These are phyloP conservation scores for Heteractis magnifica DNA, from an alignment of 92 coral and sea anemone genomes.

Conservation along the genomic window DNA sequence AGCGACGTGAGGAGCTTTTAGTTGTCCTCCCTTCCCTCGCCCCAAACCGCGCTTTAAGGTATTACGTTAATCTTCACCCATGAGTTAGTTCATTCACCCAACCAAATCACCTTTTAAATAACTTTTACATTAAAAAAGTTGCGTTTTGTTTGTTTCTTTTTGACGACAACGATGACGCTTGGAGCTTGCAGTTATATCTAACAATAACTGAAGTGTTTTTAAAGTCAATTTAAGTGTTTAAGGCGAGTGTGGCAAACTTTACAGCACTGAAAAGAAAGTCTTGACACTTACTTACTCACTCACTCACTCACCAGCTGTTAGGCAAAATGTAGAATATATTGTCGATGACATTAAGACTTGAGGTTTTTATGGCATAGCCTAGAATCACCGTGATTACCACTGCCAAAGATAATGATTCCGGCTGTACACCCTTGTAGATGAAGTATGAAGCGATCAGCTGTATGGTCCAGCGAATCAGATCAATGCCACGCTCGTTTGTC, in stretches of 20 bases:
- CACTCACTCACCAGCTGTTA: slow-evolving; percentile 58
- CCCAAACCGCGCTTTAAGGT: no score
- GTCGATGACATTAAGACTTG: slow-evolving; percentile 19
- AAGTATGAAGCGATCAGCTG: slow-evolving; percentile 65
- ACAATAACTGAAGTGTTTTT: no score
- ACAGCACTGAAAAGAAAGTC: neutral
- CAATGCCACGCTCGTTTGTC: slow-evolving; percentile 81
- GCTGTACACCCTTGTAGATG: slow-evolving; percentile 81
- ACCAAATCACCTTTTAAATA: no score
- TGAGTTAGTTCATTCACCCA: no score
- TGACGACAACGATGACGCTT: no score
- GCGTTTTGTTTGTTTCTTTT: no score
- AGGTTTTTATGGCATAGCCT: slow-evolving; percentile 48
- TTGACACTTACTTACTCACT: no score
- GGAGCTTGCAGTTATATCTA: no score
- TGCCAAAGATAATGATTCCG: slow-evolving; percentile 73
- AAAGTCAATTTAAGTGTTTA: no score
- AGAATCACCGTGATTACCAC: slow-evolving; percentile 55
- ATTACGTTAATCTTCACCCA: no score
- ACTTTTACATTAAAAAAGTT: no score
- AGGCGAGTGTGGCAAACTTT: neutral
- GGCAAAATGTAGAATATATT: slow-evolving; percentile 41
- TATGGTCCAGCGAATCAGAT: slow-evolving; percentile 86
- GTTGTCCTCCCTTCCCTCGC: no score
- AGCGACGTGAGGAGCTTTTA: neutral